Conservation (phyloP, 2,888 invertebrate genomes). For the Leuctra nigra region DNA sequence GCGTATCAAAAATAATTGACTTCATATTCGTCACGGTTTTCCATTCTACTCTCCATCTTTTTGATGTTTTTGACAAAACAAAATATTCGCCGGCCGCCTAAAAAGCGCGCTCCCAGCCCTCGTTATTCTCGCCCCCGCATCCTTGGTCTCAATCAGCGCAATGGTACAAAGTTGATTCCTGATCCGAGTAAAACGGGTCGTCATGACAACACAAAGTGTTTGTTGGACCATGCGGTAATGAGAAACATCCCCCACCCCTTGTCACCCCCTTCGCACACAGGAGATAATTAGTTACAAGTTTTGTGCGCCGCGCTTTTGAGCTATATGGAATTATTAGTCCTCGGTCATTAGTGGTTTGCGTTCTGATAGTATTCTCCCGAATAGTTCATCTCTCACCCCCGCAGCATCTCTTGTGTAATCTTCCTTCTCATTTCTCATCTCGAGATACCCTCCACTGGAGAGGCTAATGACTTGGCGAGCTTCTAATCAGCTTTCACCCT, state of each 20-base stretch:
- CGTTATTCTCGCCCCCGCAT: neutral
- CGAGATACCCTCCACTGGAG: constrained; percentile 14
- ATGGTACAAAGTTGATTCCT: neutral
- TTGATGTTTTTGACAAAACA: no score
- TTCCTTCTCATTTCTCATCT: constrained; percentile 23
- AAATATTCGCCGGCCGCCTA: no score
- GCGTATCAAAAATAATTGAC: no score
- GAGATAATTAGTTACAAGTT: constrained; percentile 23
- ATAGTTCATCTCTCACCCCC: neutral
- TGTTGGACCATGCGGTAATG: constrained; percentile 2
- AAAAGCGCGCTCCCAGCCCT: neutral
- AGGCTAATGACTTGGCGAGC: constrained; percentile 21
- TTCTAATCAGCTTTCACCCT: constrained; percentile 21
- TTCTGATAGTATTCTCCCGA: constrained; percentile 5
- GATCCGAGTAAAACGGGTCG: constrained; percentile 9
- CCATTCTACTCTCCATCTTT: no score
- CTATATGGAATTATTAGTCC: constrained; percentile 15
- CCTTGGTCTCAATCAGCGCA: no score
- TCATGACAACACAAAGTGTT: constrained; percentile 4
- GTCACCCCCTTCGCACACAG: neutral
- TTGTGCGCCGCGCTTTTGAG: constrained; percentile 15
- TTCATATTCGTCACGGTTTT: no score
- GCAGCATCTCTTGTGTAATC: constrained; percentile 5
- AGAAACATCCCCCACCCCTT: neutral
- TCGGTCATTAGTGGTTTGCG: constrained; percentile 12